phyloP scores from a whole-genome alignment of 1,140 invertebrate species.

The Polyergus mexicanus region DNA sequence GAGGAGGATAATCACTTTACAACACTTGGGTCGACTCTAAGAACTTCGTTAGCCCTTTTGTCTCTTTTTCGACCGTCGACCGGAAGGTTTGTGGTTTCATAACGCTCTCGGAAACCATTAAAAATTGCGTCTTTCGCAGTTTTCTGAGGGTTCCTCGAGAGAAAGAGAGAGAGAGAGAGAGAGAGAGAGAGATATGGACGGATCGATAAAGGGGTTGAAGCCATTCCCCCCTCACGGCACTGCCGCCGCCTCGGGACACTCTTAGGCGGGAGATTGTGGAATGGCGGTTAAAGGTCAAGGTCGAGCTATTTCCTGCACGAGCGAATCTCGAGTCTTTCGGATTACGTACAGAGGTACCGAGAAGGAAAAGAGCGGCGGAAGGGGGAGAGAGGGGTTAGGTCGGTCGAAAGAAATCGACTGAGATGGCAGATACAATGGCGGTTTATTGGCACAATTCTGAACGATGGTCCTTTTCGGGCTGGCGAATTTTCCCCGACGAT shows the following conservation, averaged over 20 bases:
- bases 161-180: not conserved
- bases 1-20: conserved; percentile 40
- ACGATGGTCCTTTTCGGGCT: conserved; percentile 27
- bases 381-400: conserved; percentile 6
- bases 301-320: conserved; percentile 83
- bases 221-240: conserved; percentile 25
- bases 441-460: conserved; percentile 68
- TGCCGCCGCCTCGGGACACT: conserved; percentile 72
- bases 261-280: conserved; percentile 79
- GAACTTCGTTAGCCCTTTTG: conserved; percentile 43
- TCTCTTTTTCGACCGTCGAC: conserved; percentile 5
- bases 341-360: conserved; percentile 51
- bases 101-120: conserved; percentile 47
- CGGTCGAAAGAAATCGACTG: conserved; percentile 28
- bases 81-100: conserved; percentile 49
- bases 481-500: not conserved
- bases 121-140: conserved; percentile 49
- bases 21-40: conserved; percentile 37
- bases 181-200: not conserved
- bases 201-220: conserved; percentile 71
- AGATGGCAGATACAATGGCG: conserved; percentile 36
- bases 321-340: conserved; percentile 75
- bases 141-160: conserved; percentile 32
- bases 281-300: conserved; percentile 83
- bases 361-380: not conserved